phyloP scores from a whole-genome alignment of 2,113 vertebrate species.

The Herpailurus yagouaroundi region DNA sequence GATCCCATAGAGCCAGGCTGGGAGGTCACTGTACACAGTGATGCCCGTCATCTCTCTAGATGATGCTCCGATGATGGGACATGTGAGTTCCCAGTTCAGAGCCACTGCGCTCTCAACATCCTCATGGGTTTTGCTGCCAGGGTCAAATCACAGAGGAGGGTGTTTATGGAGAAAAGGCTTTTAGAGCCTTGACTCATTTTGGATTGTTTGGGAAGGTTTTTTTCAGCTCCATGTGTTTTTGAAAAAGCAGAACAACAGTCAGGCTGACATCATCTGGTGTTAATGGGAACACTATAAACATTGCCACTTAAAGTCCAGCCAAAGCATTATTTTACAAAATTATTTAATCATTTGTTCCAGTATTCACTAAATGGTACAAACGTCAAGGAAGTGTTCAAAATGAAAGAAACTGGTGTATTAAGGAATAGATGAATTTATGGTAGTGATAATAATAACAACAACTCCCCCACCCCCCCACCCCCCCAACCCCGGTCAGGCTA shows the following conservation, averaged over 20 bases:
- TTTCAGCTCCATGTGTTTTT: conserved; percentile 45
- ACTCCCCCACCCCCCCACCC: background rate
- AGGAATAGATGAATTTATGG: conserved; percentile 47
- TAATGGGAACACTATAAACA: conserved; percentile 25
- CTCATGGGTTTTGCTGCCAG: background rate
- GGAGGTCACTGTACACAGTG: background rate
- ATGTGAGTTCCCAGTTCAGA: background rate
- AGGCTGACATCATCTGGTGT: conserved; percentile 57
- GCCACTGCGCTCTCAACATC: background rate
- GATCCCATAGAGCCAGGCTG: background rate
- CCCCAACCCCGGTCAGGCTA: background rate
- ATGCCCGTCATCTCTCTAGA: background rate
- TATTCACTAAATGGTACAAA: background rate
- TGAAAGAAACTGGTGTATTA: conserved; percentile 44
- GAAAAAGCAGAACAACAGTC: conserved; percentile 40
- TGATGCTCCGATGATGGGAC: background rate
- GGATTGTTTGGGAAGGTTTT: conserved; percentile 51
- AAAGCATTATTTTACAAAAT: conserved; percentile 50
- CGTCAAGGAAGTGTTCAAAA: conserved; percentile 15
- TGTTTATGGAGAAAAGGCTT: background rate
- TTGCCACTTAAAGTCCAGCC: conserved; percentile 54
- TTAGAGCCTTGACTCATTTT: background rate
- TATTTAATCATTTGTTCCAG: conserved; percentile 38
- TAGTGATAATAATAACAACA: conserved; percentile 11
- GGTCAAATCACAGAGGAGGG: background rate